Evolutionary conservation across 2,113 vertebrate species (phyloP).

Genomic region (Paratilapia polleni): DNA sequence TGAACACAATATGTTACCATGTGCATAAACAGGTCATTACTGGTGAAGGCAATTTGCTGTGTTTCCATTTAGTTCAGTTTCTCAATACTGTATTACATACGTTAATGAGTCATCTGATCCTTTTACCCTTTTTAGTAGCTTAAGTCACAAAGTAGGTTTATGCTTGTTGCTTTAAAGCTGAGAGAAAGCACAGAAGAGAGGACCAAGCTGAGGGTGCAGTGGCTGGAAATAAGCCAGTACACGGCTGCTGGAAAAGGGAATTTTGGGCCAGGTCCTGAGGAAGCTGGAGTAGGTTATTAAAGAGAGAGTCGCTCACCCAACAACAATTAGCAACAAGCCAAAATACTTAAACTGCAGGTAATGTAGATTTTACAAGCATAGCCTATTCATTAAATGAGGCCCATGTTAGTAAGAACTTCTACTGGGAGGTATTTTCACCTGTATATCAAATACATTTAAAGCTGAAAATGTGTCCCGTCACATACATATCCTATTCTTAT

Average conservation of each 20-base stretch:
- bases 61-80: no score
- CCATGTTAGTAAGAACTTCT: background rate
- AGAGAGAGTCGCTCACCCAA: slow-evolving; percentile 31
- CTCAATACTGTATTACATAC: background rate
- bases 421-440: background rate
- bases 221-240: slow-evolving; percentile 45
- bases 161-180: slow-evolving; percentile 12
- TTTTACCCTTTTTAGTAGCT: background rate
- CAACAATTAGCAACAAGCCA: slow-evolving; percentile 46
- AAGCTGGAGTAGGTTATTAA: slow-evolving; percentile 51
- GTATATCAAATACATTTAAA: background rate
- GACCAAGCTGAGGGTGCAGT: slow-evolving; percentile 54
- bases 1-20: background rate
- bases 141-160: background rate
- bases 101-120: no score
- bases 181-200: slow-evolving; percentile 14
- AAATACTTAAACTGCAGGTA: slow-evolving; percentile 14
- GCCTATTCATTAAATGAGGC: background rate
- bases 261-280: slow-evolving; percentile 32
- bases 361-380: slow-evolving; percentile 23
- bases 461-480: background rate
- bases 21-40: background rate
- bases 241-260: slow-evolving; percentile 39
- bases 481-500: background rate
- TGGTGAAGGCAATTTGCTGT: background rate